Conservation (phyloP, 2,113 vertebrate genomes). For the Stictonetta naevosa region DNA sequence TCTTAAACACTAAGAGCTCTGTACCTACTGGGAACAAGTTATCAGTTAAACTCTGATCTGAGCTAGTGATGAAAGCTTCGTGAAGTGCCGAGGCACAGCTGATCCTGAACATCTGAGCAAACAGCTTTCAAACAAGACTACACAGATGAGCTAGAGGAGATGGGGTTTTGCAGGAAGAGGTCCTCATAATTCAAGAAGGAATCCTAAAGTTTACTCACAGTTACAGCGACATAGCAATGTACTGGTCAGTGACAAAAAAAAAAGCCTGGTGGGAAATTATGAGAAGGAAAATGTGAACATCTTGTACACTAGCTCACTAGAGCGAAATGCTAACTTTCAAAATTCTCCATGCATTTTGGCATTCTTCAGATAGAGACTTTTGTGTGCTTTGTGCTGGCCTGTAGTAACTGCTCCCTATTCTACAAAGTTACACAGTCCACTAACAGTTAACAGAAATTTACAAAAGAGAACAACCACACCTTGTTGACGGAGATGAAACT, state of each 20-base stretch:
- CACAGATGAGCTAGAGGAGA: not conserved
- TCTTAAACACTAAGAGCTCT: not conserved
- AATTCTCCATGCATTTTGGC: not conserved
- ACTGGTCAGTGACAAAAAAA: not conserved
- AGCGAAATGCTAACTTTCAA: not conserved
- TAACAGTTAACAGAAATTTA: constrained; percentile 5
- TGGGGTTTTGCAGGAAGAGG: not conserved
- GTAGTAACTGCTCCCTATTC: not conserved
- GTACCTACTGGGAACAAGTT: not conserved
- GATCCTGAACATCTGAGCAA: not conserved
- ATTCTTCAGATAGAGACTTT: not conserved
- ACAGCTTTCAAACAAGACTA: not conserved
- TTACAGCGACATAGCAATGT: not conserved
- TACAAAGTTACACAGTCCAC: not conserved
- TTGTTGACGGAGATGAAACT: constrained; percentile 7
- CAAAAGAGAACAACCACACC: constrained; percentile 14
- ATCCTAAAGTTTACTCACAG: not conserved
- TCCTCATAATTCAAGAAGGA: not conserved
- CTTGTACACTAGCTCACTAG: not conserved
- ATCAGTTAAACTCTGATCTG: not conserved
- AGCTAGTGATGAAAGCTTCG: not conserved
- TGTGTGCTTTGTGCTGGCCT: not conserved
- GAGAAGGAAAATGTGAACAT: not conserved
- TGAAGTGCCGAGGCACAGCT: not conserved
- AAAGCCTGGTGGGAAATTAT: not conserved